phyloP scores from a whole-genome alignment of 2,797 vertebrate genomes.

The Cirrhinus molitorella region DNA sequence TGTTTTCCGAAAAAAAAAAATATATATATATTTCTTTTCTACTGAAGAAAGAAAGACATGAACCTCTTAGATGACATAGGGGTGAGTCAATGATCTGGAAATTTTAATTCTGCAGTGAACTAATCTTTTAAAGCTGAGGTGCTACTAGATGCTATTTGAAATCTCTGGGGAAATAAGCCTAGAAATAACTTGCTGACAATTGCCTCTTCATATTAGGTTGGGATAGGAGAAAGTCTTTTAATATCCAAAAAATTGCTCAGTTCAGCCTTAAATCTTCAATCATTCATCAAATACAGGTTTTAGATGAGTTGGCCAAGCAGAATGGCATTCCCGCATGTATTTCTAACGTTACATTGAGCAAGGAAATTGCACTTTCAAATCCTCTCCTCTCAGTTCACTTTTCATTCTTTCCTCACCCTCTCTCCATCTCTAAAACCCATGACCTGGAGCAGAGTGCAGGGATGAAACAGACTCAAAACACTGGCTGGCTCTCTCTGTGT shows the following conservation, averaged over 20 bases:
- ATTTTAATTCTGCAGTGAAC: no score
- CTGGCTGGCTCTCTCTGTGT: constrained; percentile 53
- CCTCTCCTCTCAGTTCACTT: constrained; percentile 35
- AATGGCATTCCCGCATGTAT: constrained; percentile 43
- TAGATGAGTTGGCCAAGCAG: neutral
- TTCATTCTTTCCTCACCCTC: constrained; percentile 47
- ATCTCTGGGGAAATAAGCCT: neutral
- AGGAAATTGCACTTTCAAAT: constrained; percentile 32
- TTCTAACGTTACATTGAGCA: constrained; percentile 59
- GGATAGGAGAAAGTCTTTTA: constrained; percentile 8
- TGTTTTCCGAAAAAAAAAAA: no score
- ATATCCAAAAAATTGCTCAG: constrained; percentile 7
- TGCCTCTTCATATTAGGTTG: neutral
- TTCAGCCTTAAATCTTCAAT: constrained; percentile 14
- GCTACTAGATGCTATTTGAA: neutral
- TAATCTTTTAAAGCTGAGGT: no score
- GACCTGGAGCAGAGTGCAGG: constrained; percentile 67
- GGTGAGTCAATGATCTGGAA: no score
- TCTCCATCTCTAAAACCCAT: constrained; percentile 63
- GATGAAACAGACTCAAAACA: constrained; percentile 56
- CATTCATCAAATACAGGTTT: neutral
- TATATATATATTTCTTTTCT: no score
- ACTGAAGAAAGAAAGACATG: no score
- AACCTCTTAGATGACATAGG: no score
- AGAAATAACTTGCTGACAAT: neutral